Conservation (phyloP, 2,797 vertebrate genomes). For the Monodelphis domestica region DNA sequence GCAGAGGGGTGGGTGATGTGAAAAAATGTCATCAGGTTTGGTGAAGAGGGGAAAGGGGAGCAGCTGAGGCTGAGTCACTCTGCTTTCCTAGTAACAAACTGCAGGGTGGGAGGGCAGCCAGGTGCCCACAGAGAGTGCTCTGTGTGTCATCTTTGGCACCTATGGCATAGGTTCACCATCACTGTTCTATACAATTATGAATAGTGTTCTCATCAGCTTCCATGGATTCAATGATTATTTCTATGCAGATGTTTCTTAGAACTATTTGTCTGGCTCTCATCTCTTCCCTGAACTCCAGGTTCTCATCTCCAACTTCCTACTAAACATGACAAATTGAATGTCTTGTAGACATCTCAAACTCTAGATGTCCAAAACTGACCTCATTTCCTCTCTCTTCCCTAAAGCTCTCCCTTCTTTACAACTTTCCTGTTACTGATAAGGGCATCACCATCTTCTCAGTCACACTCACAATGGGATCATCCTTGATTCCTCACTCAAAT, state of each 20-base stretch:
- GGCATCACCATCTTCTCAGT: neutral
- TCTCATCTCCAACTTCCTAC: neutral
- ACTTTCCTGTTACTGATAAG: neutral
- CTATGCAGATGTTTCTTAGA: neutral
- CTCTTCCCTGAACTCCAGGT: neutral
- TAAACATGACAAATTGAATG: neutral
- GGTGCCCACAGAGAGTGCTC: no score
- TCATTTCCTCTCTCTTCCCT: neutral
- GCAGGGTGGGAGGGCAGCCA: no score
- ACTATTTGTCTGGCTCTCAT: neutral
- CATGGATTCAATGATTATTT: neutral
- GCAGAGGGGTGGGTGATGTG: no score
- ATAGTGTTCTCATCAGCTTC: neutral
- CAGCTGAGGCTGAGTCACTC: no score
- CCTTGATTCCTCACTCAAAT: neutral
- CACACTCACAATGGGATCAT: neutral
- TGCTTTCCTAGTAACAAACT: no score
- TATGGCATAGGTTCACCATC: no score
- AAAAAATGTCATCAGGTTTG: no score
- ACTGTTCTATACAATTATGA: no score
- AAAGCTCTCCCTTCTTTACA: neutral
- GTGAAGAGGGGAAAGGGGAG: no score
- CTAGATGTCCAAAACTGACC: neutral
- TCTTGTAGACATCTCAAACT: neutral
- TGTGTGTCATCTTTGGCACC: no score